Conservation (phyloP, 2,888 invertebrate genomes). For the Nomada lathburiana region DNA sequence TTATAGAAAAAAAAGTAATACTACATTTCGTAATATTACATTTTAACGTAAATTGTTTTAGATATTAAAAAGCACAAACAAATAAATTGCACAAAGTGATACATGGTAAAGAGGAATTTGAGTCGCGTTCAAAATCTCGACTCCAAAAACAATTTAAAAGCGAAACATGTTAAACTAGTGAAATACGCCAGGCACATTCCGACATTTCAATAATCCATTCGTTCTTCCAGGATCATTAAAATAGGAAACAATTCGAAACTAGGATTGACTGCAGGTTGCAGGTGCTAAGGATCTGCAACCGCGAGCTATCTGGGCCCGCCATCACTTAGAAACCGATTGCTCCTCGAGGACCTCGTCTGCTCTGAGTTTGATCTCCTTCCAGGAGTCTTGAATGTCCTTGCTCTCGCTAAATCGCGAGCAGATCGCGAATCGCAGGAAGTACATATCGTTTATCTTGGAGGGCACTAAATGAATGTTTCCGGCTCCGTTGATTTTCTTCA, state of each 20-base stretch:
- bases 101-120: no score
- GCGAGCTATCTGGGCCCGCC: slow-evolving; percentile 82
- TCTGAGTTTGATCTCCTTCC: slow-evolving; percentile 93
- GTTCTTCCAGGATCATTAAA: slow-evolving; percentile 13
- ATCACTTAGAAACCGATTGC: slow-evolving; percentile 82
- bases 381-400: slow-evolving; percentile 93
- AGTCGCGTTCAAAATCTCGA: no score
- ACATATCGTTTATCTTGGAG: slow-evolving; percentile 92
- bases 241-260: slow-evolving; percentile 53
- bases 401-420: slow-evolving; percentile 94
- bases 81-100: no score
- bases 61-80: no score
- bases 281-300: slow-evolving; percentile 80
- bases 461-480: slow-evolving; percentile 97
- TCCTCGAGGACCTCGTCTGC: slow-evolving; percentile 89
- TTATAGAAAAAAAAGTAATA: no score
- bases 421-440: slow-evolving; percentile 95
- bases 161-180: background rate
- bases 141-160: no score
- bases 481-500: slow-evolving; percentile 94
- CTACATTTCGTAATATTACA: no score
- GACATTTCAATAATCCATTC: slow-evolving; percentile 1
- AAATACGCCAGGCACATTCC: slow-evolving; percentile 24
- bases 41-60: no score
- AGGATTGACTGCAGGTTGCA: slow-evolving; percentile 82